Base-by-base conservation (phyloP, 2,888 invertebrate genomes). In the Leucophora obtusa region DNA sequence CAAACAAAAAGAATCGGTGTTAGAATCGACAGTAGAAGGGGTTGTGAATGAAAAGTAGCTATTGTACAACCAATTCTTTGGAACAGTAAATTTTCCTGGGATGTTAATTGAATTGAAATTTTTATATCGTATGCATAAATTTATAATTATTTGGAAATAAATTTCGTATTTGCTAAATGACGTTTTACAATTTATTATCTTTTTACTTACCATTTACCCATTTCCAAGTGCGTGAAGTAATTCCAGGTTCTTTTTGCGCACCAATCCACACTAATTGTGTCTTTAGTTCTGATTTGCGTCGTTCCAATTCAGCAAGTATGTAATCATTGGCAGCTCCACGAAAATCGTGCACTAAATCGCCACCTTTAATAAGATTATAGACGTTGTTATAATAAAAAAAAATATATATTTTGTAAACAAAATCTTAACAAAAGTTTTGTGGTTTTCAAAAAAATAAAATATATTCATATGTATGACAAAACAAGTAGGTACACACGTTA, bases 221-320 rank as follows among this genome's bases (percentile, higher is more conserved):
- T 90, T 95, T 94, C 96, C 97, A 97, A 0, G 95, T 95, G 82
- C 95, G 92, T 0, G 95, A 94, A 0, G 95, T 95, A 74, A 95
- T 92, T 28, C 95, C 94, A 0, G 96, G 96, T 85, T 97, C 97
- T 85, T 96, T 96, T 86, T 95, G 95, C 0, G 96, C 97, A 0
- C 97, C 97, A 83, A 97, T 95, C 97, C 97, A 97, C 2, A 97
- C 96, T 78, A 97, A 91, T 87, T 96, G 96, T 0, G 97, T 96
- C 88, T 96, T 96, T 47, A 97, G 89, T 79, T 93, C 94, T 0
- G 94, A 91, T 87, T 96, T 96, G 63, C 96, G 92, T 70, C 96
- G 92, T 86, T 97, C 96, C 84, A 97, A 91, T 89, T 96, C 96
- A 83, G 95, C 94, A 73, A 94, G 91, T 60, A 96, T 92, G 86